phyloP scores from a whole-genome alignment of 2,888 invertebrate genomes.

The Drosophila nigricruria region DNA sequence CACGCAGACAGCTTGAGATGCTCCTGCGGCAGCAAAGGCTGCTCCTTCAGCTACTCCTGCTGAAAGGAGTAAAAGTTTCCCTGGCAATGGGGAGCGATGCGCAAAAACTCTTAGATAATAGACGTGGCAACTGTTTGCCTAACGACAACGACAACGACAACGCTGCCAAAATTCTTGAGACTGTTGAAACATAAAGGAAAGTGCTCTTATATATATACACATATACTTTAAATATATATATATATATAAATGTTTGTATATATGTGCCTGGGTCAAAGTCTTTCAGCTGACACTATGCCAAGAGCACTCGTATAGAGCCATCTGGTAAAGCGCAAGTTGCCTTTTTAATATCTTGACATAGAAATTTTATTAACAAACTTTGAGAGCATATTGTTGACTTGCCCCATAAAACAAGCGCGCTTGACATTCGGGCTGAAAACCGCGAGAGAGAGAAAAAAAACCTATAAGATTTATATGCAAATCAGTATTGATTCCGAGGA shows the following conservation, averaged over 20 bases:
- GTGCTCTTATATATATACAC: constrained; percentile 9
- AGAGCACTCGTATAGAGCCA: constrained; percentile 18
- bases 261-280: constrained; percentile 47
- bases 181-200: constrained; percentile 74
- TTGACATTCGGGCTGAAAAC: constrained; percentile 64
- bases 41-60: constrained; percentile 9
- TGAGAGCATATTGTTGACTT: constrained; percentile 52
- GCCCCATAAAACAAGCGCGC: constrained; percentile 67
- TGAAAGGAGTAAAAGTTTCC: constrained; percentile 74
- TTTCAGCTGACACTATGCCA: constrained; percentile 21
- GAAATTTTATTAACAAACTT: constrained; percentile 74
- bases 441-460: constrained; percentile 13
- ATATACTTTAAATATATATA: not conserved
- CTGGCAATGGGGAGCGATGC: constrained; percentile 49
- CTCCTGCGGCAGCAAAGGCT: constrained; percentile 8
- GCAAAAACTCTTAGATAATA: constrained; percentile 66
- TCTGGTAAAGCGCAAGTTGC: constrained; percentile 22
- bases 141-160: constrained; percentile 47
- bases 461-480: constrained; percentile 75
- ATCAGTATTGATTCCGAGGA: constrained; percentile 71
- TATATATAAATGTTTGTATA: constrained; percentile 5
- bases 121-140: constrained; percentile 73
- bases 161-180: constrained; percentile 46
- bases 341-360: constrained; percentile 68
- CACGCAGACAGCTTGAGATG: constrained; percentile 18